Evolutionary conservation across 2,888 invertebrate genomes (phyloP).

Genomic region (Drosophila falleni): DNA sequence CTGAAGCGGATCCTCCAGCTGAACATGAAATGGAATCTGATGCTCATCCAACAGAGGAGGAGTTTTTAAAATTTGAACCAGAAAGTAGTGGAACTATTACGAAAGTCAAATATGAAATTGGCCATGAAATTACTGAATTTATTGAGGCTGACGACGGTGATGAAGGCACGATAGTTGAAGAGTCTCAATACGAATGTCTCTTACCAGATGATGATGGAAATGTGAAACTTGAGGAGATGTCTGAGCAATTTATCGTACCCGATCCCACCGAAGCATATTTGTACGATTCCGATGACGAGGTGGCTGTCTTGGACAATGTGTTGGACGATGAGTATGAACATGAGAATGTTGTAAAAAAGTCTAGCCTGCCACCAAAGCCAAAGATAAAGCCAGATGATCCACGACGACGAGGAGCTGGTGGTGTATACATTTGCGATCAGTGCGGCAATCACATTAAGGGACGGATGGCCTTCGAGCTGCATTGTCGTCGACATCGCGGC

Average conservation of each 20-base stretch:
- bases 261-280: constrained; percentile 60
- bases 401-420: constrained; percentile 67
- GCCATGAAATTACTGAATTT: constrained; percentile 44
- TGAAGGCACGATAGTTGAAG: constrained; percentile 52
- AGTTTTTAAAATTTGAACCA: constrained; percentile 33
- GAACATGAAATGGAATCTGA: constrained; percentile 27
- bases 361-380: constrained; percentile 72
- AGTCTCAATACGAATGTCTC: constrained; percentile 67
- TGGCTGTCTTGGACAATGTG: constrained; percentile 68
- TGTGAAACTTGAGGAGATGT: constrained; percentile 54
- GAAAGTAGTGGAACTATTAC: constrained; percentile 27
- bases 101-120: constrained; percentile 51
- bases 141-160: constrained; percentile 64
- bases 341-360: constrained; percentile 72
- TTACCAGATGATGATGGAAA: constrained; percentile 61
- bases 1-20: constrained; percentile 21
- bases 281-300: constrained; percentile 71
- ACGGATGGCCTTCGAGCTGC: constrained; percentile 72
- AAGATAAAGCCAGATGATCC: constrained; percentile 67
- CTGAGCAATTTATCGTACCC: constrained; percentile 50
- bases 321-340: constrained; percentile 68
- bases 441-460: constrained; percentile 74
- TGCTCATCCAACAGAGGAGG: constrained; percentile 21
- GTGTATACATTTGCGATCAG: constrained; percentile 71
- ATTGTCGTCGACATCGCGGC: constrained; percentile 73